phyloP scores from a whole-genome alignment of 2,113 vertebrate species.

The Thunnus maccoyii region DNA sequence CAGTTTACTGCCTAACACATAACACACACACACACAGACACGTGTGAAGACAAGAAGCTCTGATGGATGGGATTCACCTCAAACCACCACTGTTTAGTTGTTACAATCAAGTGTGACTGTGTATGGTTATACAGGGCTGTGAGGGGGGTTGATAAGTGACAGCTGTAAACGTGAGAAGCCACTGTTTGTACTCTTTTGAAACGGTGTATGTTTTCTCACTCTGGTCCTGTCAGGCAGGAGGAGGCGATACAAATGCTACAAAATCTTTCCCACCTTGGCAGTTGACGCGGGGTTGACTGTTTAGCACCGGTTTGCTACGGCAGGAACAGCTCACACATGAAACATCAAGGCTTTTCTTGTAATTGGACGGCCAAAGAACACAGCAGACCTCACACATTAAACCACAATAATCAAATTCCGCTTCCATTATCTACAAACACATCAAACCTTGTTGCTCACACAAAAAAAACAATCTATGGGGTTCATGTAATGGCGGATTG shows the following conservation, averaged over 20 bases:
- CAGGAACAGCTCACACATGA: constrained; percentile 28
- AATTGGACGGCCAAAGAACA: constrained; percentile 1
- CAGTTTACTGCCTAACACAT: constrained; percentile 53
- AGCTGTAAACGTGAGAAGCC: constrained; percentile 67
- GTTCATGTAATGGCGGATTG: background rate
- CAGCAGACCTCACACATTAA: constrained; percentile 40
- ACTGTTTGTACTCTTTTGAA: constrained; percentile 67
- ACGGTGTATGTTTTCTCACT: constrained; percentile 62
- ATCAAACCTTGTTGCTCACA: constrained; percentile 27
- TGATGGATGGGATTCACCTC: constrained; percentile 39
- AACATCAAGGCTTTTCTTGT: constrained; percentile 41
- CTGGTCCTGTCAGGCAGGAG: constrained; percentile 40
- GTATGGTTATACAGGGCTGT: constrained; percentile 12
- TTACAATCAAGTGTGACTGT: constrained; percentile 60
- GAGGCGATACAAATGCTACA: constrained; percentile 37
- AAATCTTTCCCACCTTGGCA: constrained; percentile 55
- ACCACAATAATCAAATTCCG: constrained; percentile 55
- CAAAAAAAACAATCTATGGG: background rate
- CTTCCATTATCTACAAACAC: constrained; percentile 28
- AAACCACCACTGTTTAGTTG: constrained; percentile 53
- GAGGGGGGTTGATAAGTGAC: constrained; percentile 34
- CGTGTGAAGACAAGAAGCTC: constrained; percentile 57
- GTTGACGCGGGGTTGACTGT: constrained; percentile 26
- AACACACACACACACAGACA: constrained; percentile 55
- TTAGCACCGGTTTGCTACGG: constrained; percentile 34